phyloP scores from a whole-genome alignment of 2,113 vertebrate genomes.

The Nyctibius bracteatus region DNA sequence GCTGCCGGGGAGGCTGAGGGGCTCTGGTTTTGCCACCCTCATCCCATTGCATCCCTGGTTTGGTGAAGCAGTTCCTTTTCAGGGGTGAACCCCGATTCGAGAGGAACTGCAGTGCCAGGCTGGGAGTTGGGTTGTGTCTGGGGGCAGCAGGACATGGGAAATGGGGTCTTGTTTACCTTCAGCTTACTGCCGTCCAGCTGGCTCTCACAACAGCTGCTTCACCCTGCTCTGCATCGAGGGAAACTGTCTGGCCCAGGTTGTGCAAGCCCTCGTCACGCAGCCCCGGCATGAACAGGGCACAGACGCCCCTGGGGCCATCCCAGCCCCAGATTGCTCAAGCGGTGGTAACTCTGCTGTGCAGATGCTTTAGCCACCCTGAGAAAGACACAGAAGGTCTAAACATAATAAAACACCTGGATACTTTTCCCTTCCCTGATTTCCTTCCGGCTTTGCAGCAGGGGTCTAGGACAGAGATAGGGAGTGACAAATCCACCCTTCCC shows the following conservation, averaged over 20 bases:
- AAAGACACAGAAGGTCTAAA: neutral
- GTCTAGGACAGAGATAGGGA: neutral
- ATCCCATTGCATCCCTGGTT: fast-evolving
- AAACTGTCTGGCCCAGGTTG: neutral
- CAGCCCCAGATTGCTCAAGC: neutral
- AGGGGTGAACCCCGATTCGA: neutral
- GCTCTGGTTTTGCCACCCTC: neutral
- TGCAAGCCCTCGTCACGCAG: neutral
- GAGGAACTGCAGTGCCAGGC: neutral
- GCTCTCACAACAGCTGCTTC: neutral
- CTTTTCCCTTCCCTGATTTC: neutral
- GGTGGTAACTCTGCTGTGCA: fast-evolving
- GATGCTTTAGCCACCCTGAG: neutral
- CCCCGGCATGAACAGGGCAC: fast-evolving
- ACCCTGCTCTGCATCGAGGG: fast-evolving
- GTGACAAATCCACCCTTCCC: neutral
- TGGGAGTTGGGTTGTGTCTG: fast-evolving
- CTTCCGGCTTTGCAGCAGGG: neutral
- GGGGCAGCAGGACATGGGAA: neutral
- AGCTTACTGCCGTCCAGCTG: neutral
- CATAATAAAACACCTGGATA: neutral
- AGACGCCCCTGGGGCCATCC: fast-evolving
- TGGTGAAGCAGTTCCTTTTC: neutral
- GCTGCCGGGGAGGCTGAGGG: neutral
- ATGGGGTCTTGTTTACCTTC: neutral